phyloP scores from a whole-genome alignment of 2,113 vertebrate genomes.

The Prunella himalayana region DNA sequence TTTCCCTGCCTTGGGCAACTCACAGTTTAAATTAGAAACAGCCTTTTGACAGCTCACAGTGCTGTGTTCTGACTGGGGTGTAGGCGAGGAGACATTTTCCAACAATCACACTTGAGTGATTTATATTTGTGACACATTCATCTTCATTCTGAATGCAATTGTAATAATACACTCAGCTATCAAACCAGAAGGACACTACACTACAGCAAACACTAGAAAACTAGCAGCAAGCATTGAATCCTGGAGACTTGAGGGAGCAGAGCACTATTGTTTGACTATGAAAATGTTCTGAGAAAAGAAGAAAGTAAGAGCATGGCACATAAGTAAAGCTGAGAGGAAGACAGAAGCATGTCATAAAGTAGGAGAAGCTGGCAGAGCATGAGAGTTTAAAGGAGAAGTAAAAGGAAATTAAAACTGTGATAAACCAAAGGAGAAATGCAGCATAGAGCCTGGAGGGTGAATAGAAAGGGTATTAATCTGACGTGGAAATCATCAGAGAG shows the following conservation, averaged over 20 bases:
- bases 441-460: background rate
- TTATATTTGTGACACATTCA: conserved; percentile 5
- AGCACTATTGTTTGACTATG: background rate
- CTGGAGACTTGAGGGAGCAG: background rate
- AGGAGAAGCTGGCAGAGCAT: background rate
- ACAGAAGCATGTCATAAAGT: background rate
- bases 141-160: background rate
- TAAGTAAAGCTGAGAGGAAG: background rate
- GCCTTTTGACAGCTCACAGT: background rate
- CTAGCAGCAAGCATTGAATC: background rate
- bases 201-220: background rate
- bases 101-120: background rate
- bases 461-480: background rate
- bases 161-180: background rate
- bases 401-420: conserved; percentile 18
- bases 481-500: background rate
- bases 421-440: background rate
- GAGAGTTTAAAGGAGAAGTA: background rate
- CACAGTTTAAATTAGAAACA: conserved; percentile 21
- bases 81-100: background rate
- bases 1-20: background rate
- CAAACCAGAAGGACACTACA: background rate
- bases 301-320: background rate
- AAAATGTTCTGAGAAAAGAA: background rate
- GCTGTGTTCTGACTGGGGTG: background rate